A percentile compares a stretch with the other conserved stretches of the same genome.
These are phyloP conservation scores for Telmatochromis bifrenatus DNA, from an alignment of 2,113 vertebrate genomes.

Conservation along the genomic window DNA sequence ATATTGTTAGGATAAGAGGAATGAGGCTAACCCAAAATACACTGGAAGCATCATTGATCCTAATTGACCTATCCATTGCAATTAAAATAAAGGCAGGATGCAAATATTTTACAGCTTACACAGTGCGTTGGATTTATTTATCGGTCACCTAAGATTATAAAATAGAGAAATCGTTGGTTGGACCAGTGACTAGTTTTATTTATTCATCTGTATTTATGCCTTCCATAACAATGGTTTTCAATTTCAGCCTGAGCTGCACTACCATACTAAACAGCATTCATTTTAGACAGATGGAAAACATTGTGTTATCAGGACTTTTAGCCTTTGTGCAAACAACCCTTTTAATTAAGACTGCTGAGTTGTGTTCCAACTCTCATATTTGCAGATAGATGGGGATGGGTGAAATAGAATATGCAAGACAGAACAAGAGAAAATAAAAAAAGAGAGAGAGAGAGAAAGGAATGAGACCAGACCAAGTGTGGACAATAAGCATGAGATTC, in stretches of 20 bases:
- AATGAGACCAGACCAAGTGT: not conserved
- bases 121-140: not conserved
- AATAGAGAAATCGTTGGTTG: not conserved
- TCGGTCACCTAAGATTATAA: not conserved
- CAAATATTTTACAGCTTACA: not conserved
- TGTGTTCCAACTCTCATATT: conserved; percentile 30
- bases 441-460: not conserved
- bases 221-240: conserved; percentile 14
- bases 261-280: conserved; percentile 31
- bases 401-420: not conserved
- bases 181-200: not conserved
- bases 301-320: conserved; percentile 44
- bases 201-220: not conserved
- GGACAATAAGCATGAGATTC: not conserved
- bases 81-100: not conserved
- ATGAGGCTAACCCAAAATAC: not conserved
- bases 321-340: conserved; percentile 48
- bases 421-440: not conserved
- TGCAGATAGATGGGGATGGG: conserved; percentile 1
- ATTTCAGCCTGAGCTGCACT: conserved; percentile 6
- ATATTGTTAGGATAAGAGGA: not conserved
- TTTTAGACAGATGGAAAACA: conserved; percentile 31
- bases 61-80: not conserved
- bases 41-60: not conserved
- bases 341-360: conserved; percentile 54